phyloP scores from a whole-genome alignment of 2,888 invertebrate genomes.

The Eucera pruinosa region DNA sequence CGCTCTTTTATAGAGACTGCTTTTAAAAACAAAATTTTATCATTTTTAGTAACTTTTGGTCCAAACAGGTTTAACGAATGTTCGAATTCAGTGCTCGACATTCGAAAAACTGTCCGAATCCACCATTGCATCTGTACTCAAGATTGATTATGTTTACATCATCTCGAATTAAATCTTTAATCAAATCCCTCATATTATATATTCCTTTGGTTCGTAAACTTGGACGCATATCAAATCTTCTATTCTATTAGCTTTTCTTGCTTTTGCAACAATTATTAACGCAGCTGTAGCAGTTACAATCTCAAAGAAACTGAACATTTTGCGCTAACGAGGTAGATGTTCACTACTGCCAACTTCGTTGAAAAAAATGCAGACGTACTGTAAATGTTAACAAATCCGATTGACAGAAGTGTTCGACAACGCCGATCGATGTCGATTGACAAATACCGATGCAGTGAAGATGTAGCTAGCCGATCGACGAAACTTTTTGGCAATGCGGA shows the following conservation, averaged over 20 bases:
- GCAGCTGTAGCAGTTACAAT: not conserved
- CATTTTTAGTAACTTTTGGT: not conserved
- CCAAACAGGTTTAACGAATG: not conserved
- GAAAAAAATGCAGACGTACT: not conserved
- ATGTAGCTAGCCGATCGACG: too few species aligned
- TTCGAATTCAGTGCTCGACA: constrained; percentile 11
- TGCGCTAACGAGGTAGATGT: too few species aligned
- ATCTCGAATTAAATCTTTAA: constrained; percentile 4
- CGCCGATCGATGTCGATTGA: not conserved
- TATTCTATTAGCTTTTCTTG: not conserved
- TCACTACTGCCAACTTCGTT: not conserved
- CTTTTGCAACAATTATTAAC: constrained; percentile 4
- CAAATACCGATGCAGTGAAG: not conserved
- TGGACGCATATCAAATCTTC: constrained; percentile 1
- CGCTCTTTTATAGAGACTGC: constrained; percentile 1
- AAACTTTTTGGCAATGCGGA: too few species aligned
- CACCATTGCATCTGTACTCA: constrained; percentile 7
- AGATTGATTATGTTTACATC: constrained; percentile 1
- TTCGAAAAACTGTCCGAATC: constrained; percentile 2
- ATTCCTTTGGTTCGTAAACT: not conserved
- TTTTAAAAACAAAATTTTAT: not conserved
- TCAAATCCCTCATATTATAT: constrained; percentile 1
- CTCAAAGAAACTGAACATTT: not conserved
- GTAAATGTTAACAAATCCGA: not conserved
- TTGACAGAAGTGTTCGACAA: not conserved